Percentiles rank a stretch among this genome's conserved stretches.
Conservation (phyloP, 1,140 invertebrate species). For the Drosophila pruinosa region DNA sequence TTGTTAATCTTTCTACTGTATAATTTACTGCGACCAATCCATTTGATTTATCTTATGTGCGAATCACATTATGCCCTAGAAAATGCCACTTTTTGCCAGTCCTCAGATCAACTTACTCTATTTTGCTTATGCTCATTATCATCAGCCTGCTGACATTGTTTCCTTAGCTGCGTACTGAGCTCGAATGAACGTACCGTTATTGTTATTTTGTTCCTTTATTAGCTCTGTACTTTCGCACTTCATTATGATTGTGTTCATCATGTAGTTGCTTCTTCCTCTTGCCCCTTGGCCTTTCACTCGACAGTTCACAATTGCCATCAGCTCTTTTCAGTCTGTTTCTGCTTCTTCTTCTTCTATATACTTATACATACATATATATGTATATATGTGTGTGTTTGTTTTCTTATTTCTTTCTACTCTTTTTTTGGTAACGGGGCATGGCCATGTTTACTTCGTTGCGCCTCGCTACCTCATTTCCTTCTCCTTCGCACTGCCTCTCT, state of each 20-base stretch:
- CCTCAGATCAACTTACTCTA: neutral
- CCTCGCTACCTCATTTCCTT: neutral
- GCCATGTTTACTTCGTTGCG: slow-evolving; percentile 8
- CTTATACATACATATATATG: too few relatives aligned
- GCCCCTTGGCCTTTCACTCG: slow-evolving; percentile 26
- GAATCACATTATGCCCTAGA: too few relatives aligned
- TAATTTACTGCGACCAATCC: too few relatives aligned
- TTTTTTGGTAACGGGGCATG: slow-evolving; percentile 10
- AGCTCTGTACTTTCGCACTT: slow-evolving; percentile 18
- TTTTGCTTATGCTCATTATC: neutral
- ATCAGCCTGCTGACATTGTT: neutral
- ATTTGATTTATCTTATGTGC: too few relatives aligned
- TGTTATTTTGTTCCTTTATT: neutral
- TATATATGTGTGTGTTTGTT: too few relatives aligned
- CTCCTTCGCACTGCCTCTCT: neutral
- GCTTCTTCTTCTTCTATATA: too few relatives aligned
- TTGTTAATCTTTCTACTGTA: too few relatives aligned
- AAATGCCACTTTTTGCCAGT: neutral
- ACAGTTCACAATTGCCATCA: neutral
- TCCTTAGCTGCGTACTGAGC: neutral
- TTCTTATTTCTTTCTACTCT: slow-evolving; percentile 1
- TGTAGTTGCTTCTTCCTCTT: slow-evolving; percentile 27
- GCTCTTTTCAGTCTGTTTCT: neutral
- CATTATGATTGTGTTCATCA: neutral
- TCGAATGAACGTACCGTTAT: neutral